Evolutionary conservation across 2,113 vertebrate genomes (phyloP), one percentile per base, ranked within the genome.

Genomic region (Nothocercus julius): DNA sequence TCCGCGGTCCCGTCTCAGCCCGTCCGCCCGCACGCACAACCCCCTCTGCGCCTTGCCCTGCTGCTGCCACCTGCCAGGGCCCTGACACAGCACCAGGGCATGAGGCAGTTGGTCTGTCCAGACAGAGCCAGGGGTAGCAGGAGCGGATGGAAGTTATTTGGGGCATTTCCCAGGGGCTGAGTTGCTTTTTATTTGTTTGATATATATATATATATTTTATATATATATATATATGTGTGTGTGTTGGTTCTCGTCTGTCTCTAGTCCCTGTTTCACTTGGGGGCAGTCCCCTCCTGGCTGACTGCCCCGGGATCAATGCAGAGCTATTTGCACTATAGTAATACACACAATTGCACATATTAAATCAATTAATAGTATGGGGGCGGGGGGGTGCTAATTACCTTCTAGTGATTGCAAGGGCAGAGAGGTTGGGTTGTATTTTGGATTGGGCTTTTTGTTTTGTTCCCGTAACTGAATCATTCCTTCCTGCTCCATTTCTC

Each of bases 281-380:
- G 70, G 69, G 69, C 90, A 72, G 90, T 3, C 38, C 28, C 79
- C 63, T 49, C 25, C 0, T 1, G 51, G 73, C 20, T 0, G 1
- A 19, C 91, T 86, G 94, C 85, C 53, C 88, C 27, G 0, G 0
- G 40, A 68, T 91, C 94, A 94, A 93, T 86, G 94, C 95, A 93
- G 95, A 92, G 93, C 94, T 90, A 95, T 96, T 97, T 97, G 96
- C 95, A 96, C 96, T 97, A 96, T 86, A 94, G 94, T 75, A 77
- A 78, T 75, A 94, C 90, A 95, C 87, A 92, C 83, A 61, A 82
- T 97, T 97, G 96, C 96, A 97, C 96, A 97, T 78, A 90, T 72
- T 45, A 66, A 95, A 78, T 25, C 24, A 84, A 91, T 95, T 77
- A 75, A 49, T 93, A 90, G 88, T 92, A 92, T 79, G 90, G 90